Percentiles rank a stretch among this genome's conserved stretches.
Conservation (phyloP, 1,140 invertebrate genomes). For the Drosophila pruinosa region DNA sequence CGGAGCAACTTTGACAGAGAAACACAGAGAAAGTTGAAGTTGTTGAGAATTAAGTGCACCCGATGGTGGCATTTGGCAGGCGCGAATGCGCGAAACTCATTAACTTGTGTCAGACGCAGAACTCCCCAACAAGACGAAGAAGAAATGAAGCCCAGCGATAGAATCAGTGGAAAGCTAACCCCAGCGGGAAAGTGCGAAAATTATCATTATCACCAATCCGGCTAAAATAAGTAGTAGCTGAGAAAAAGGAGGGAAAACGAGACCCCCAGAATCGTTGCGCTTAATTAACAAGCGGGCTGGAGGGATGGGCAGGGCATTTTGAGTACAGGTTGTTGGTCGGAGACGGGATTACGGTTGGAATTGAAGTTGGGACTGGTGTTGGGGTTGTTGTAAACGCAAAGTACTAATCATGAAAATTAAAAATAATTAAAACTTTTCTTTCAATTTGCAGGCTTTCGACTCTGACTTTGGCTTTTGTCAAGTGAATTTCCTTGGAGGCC, state of each 20-base stretch:
- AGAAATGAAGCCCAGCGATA: not conserved
- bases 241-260: not conserved
- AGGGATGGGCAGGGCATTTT: not conserved
- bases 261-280: constrained; percentile 68
- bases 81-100: constrained; percentile 77
- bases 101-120: constrained; percentile 75
- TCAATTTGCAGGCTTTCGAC: constrained; percentile 57
- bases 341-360: constrained; percentile 7
- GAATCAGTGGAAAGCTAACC: not conserved
- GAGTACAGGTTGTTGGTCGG: too few relatives aligned
- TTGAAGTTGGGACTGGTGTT: not conserved
- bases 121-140: constrained; percentile 28
- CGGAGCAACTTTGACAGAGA: not conserved
- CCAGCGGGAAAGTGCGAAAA: constrained; percentile 64
- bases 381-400: constrained; percentile 64
- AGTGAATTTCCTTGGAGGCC: constrained; percentile 60
- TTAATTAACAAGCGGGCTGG: constrained; percentile 70
- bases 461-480: constrained; percentile 35
- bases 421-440: constrained; percentile 82
- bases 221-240: constrained; percentile 28
- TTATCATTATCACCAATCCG: constrained; percentile 71
- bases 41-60: constrained; percentile 66
- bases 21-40: not conserved
- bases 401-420: constrained; percentile 82
- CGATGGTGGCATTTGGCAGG: constrained; percentile 72